Evolutionary conservation across 2,888 invertebrate species (phyloP).

Genomic region (Papilio protenor): DNA sequence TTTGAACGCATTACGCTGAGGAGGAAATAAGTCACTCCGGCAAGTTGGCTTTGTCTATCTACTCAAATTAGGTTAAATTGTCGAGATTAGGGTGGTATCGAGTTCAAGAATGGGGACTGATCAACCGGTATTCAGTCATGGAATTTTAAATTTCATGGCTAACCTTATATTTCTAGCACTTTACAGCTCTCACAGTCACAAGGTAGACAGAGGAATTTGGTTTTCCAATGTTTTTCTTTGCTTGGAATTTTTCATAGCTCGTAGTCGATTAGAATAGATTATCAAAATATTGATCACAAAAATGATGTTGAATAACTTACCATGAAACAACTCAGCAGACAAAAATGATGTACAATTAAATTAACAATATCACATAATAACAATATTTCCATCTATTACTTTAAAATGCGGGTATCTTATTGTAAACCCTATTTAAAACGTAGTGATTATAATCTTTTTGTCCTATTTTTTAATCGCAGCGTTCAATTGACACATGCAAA

Average conservation of each 20-base stretch:
- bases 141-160: background rate
- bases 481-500: too few species aligned
- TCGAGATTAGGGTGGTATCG: background rate
- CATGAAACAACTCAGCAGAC: too few species aligned
- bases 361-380: too few species aligned
- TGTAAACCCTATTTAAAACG: too few species aligned
- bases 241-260: background rate
- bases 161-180: background rate
- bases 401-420: too few species aligned
- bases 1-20: background rate
- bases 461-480: too few species aligned
- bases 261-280: background rate
- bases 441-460: too few species aligned
- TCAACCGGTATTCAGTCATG: background rate
- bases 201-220: background rate
- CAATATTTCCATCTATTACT: too few species aligned
- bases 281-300: background rate
- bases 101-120: background rate
- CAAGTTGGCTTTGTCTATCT: background rate
- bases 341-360: too few species aligned
- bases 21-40: background rate
- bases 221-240: background rate
- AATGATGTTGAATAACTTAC: too few species aligned
- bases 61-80: conserved; percentile 23
- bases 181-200: background rate